Percentiles rank a stretch among this genome's conserved stretches.
Evolutionary conservation across 2,797 vertebrate species (phyloP).

Genomic region (Peromyscus eremicus): DNA sequence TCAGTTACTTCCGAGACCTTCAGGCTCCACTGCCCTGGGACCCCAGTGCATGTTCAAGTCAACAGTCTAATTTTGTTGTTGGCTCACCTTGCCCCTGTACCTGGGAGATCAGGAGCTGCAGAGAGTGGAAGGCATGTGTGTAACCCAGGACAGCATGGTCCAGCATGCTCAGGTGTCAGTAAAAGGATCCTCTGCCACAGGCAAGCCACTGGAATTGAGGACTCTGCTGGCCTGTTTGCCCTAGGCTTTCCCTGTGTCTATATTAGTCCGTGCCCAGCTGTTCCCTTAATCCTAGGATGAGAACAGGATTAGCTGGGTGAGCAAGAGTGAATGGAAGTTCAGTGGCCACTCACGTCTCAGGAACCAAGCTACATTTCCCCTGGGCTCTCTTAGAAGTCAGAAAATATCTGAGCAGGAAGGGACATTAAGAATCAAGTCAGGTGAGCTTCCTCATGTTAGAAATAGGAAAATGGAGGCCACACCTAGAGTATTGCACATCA

Average conservation of each 20-base stretch:
- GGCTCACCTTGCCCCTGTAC: background rate
- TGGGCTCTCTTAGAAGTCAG: slow-evolving; percentile 29
- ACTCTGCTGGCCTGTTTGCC: background rate
- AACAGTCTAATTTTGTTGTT: background rate
- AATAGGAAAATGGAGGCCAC: background rate
- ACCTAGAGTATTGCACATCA: background rate
- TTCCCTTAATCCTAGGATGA: slow-evolving; percentile 32
- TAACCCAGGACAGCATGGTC: background rate
- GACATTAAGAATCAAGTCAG: background rate
- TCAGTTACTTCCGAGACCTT: background rate
- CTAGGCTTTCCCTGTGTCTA: slow-evolving; percentile 29
- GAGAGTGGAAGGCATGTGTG: background rate
- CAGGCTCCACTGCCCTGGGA: background rate
- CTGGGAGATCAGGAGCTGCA: background rate
- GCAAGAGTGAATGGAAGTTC: background rate
- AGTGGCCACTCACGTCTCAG: background rate
- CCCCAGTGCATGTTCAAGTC: background rate
- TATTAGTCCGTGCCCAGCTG: slow-evolving; percentile 6
- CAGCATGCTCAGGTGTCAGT: background rate
- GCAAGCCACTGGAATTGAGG: background rate
- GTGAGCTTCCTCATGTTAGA: background rate
- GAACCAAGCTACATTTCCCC: background rate
- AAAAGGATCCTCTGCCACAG: slow-evolving; percentile 32
- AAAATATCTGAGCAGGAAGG: slow-evolving; percentile 39
- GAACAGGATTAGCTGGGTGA: background rate